Conservation (phyloP, 2,888 invertebrate species). For the Pandemis corylana region DNA sequence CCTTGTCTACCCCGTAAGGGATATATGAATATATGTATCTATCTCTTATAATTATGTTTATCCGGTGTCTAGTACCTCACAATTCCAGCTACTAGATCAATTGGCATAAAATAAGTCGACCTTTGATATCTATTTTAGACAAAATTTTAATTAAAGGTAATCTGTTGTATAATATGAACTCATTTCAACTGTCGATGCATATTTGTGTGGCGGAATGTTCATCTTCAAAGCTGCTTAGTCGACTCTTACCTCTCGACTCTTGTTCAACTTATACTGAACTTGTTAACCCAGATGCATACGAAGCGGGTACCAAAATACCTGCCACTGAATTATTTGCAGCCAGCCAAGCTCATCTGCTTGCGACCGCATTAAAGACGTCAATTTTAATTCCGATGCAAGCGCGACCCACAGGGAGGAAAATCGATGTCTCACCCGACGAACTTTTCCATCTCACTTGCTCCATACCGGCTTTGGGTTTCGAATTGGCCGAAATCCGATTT, state of each 20-base stretch:
- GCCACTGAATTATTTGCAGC: slow-evolving; percentile 39
- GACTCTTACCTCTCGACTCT: background rate
- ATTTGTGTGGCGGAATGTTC: no score
- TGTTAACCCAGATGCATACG: slow-evolving; percentile 36
- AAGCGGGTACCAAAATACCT: slow-evolving; percentile 30
- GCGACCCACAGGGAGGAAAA: slow-evolving; percentile 48
- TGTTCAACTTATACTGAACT: slow-evolving; percentile 18
- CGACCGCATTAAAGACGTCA: slow-evolving; percentile 50
- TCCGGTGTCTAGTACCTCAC: no score
- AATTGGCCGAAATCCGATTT: slow-evolving; percentile 43
- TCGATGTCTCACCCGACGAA: slow-evolving; percentile 48
- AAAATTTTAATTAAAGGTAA: no score
- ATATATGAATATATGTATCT: no score
- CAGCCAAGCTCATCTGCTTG: slow-evolving; percentile 35
- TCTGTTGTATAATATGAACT: no score
- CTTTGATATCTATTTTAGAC: no score
- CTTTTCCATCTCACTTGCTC: slow-evolving; percentile 55
- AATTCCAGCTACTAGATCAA: no score
- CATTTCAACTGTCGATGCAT: no score
- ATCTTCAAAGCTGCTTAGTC: background rate
- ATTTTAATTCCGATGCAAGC: slow-evolving; percentile 57
- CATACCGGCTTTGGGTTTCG: slow-evolving; percentile 31
- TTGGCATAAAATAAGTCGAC: no score
- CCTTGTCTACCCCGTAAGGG: no score
- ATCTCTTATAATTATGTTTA: no score